Evolutionary conservation across 2,113 vertebrate species (phyloP).

Genomic region (Xenopus tropicalis): UCB_Xtro_10.0 CM004443.2:75719001-75719500

Average conservation of each 20-base stretch:
- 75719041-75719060: neutral
- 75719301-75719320: conserved; percentile 17
- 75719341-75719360: conserved; percentile 9
- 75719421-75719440: conserved; percentile 1
- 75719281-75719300: conserved; percentile 16
- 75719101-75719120: conserved; percentile 11
- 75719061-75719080: conserved; percentile 5
- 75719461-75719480: neutral
- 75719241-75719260: conserved; percentile 16
- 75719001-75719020: neutral
- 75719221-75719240: neutral
- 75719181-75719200: conserved; percentile 30
- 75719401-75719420: neutral
- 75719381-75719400: conserved; percentile 5
- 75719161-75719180: conserved; percentile 26
- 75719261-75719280: conserved; percentile 20
- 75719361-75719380: conserved; percentile 10
- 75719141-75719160: conserved; percentile 19
- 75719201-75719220: conserved; percentile 23
- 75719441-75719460: neutral
- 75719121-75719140: conserved; percentile 17
- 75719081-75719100: neutral
- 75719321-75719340: neutral
- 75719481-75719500: neutral
- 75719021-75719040: neutral